Evolutionary conservation across 2,888 invertebrate species (phyloP), one percentile per base, ranked within the genome.

Genomic region (Synanthedon tipuliformis): DNA sequence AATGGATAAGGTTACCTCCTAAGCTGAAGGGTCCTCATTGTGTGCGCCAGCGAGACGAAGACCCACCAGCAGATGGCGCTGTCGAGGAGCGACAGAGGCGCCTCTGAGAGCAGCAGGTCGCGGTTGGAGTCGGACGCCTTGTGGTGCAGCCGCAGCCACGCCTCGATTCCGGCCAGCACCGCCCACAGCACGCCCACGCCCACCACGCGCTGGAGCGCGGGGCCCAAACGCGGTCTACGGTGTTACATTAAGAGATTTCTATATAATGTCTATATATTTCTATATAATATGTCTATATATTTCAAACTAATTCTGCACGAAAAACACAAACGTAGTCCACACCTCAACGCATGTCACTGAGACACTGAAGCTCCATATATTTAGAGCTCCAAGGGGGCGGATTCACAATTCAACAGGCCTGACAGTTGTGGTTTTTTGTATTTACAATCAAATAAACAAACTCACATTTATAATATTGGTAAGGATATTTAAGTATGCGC

Each of bases 41-140:
- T 98, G 73, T 95, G 94, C 13, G 97, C 93, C 52, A 98, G 89
- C 12, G 93, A 93, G 3, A 93, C 93, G 72, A 95, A 94, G 64
- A 96, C 96, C 96, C 97, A 97, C 95, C 96, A 98, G 72, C 95
- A 97, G 69, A 98, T 95, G 71, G 94, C 91, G 70, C 92, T 90
- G 81, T 95, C 96, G 34, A 96, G 82, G 41, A 97, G 90, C 27
- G 96, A 95, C 55, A 98, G 87, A 13, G 97, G 97, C 58, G 97
- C 92, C 58, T 92, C 92, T 1, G 96, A 94, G 52, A 97, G 89
- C 56, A 96, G 70, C 53, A 85, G 68, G 56, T 81, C 82, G 15
- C 81, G 68, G 59, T 77, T 80, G 52, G 78, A 75, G 59, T 75
- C 78, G 54, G 63, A 64, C 0, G 74, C 73, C 61, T 74, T 75